Evolutionary conservation across 2,113 vertebrate species (phyloP), one percentile per base, ranked within the genome.

Genomic region (Sisor rabdophorus): DNA sequence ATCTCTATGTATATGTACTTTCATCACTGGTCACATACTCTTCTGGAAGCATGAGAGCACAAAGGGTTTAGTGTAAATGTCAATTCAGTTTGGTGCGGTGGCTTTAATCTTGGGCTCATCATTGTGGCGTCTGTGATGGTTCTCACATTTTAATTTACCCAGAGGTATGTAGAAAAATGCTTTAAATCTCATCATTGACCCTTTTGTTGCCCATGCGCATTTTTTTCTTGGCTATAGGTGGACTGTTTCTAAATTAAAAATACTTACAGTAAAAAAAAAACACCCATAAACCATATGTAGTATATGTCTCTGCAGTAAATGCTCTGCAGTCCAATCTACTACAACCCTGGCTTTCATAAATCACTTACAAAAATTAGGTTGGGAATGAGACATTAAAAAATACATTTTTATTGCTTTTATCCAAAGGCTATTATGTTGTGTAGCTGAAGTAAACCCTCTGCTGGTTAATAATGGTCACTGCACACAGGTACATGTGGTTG

Each of bases 391-490:
- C 2, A 32, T 50, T 10, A 19, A 8, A 10, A 68, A 68, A 26
- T 26, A 20, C 15, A 53, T 15, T 53, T 17, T 4, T 7, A 19
- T 9, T 44, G 20, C 7, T 9, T 7, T 32, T 40, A 55, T 55
- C 16, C 36, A 16, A 28, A 55, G 12, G 0, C 28, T 24, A 20
- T 6, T 36, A 32, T 71, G 52, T 71, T 16, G 50, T n/a, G 20
- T 71, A 6, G 6, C 20, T 65, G 52, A 75, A 44, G 30, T 58
- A 56, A 32, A n/a, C 54, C 75, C 54, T 70, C 65, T 77, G 28
- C 26, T 77, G 75, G 65, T 56, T 60, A 1, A 67, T 70, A 15
- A 19, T 28, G 36, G 47, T 52, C n/a, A 60, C 55, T 77, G 22
- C 55, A 69, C 15, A 52, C 55, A 60, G 30, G 60, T 1, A 0